phyloP scores from a whole-genome alignment of 2,888 invertebrate species.

The Erebia aethiops region DNA sequence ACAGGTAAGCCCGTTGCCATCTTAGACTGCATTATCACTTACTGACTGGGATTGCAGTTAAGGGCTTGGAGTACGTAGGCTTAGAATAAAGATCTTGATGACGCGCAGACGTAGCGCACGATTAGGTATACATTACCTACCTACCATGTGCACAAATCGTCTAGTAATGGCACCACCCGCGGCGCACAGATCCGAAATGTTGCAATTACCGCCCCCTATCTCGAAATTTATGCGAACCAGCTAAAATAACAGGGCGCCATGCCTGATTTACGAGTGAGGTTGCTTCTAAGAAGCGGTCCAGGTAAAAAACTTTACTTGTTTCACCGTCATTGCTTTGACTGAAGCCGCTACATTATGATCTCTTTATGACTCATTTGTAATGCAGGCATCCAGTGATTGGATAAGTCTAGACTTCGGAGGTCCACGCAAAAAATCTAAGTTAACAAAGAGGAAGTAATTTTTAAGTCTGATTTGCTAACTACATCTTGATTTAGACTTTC shows the following conservation, averaged over 20 bases:
- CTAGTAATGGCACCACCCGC: slow-evolving; percentile 44
- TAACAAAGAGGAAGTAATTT: neutral
- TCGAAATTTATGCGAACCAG: slow-evolving; percentile 66
- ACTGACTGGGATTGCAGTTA: no score
- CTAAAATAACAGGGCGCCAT: slow-evolving; percentile 79
- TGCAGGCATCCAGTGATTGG: slow-evolving; percentile 3
- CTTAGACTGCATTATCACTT: no score
- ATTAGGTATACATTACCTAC: neutral
- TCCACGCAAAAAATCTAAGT: neutral
- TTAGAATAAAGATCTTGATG: no score
- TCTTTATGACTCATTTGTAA: slow-evolving; percentile 12
- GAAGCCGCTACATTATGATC: slow-evolving; percentile 16
- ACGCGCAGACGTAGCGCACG: no score
- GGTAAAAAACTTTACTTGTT: slow-evolving; percentile 66
- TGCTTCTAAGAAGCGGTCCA: slow-evolving; percentile 70
- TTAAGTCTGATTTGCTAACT: no score
- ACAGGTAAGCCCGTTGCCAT: no score
- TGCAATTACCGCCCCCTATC: slow-evolving; percentile 49
- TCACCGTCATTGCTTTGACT: slow-evolving; percentile 46
- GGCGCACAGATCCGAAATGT: slow-evolving; percentile 40
- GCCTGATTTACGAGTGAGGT: slow-evolving; percentile 71
- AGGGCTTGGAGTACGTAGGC: no score
- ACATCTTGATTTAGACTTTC: no score
- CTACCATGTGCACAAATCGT: slow-evolving; percentile 24
- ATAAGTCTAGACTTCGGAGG: slow-evolving; percentile 5